Conservation (phyloP, 2,797 vertebrate genomes). For the Hoplostethus atlanticus region DNA sequence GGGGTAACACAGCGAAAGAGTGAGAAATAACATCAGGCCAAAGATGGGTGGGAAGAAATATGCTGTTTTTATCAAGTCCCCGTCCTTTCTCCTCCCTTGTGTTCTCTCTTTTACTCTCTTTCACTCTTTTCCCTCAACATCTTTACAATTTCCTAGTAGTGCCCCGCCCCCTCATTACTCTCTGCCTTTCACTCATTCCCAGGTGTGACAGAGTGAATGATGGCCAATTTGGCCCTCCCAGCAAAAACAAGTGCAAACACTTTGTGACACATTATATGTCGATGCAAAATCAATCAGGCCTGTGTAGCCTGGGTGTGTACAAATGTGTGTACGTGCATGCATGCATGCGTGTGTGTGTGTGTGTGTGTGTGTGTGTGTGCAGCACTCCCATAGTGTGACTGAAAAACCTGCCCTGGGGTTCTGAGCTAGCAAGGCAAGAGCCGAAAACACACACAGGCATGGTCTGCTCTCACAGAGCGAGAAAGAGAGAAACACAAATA, state of each 20-base stretch:
- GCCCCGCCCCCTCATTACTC: constrained; percentile 18
- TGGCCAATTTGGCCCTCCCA: constrained; percentile 47
- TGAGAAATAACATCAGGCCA: constrained; percentile 37
- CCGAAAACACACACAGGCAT: constrained; percentile 28
- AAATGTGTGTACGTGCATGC: constrained; percentile 2
- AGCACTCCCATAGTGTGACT: constrained; percentile 28
- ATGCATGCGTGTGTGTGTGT: constrained; percentile 10
- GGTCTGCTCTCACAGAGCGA: constrained; percentile 13
- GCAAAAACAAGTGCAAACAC: constrained; percentile 57
- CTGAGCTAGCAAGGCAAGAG: constrained; percentile 34
- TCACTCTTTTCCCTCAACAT: constrained; percentile 7
- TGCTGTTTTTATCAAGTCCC: background rate
- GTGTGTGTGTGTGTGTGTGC: constrained; percentile 17
- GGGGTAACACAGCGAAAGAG: constrained; percentile 33
- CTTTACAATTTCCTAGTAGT: constrained; percentile 43
- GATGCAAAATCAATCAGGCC: constrained; percentile 65
- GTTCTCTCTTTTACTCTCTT: constrained; percentile 11
- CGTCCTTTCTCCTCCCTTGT: constrained; percentile 29
- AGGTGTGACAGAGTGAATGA: constrained; percentile 44
- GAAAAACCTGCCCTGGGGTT: constrained; percentile 58
- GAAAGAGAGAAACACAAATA: constrained; percentile 5
- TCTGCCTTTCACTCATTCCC: constrained; percentile 41
- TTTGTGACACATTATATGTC: constrained; percentile 53
- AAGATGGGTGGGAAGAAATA: constrained; percentile 26
- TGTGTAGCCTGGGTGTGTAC: background rate